Percentiles rank a stretch among this genome's conserved stretches.
phyloP scores from a whole-genome alignment of 2,888 invertebrate species.

The Leucophenga maculata region DNA sequence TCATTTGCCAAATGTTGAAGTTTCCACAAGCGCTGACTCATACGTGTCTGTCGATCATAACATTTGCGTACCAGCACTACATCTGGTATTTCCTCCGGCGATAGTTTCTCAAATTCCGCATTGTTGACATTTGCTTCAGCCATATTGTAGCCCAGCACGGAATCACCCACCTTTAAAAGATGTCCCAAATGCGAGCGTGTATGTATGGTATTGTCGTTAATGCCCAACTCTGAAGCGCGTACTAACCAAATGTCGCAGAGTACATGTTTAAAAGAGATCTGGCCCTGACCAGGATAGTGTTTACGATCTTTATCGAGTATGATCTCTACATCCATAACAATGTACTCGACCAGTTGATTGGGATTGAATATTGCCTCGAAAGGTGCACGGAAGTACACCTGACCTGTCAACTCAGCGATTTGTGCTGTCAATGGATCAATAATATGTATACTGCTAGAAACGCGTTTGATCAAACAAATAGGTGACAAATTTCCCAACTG shows the following conservation, averaged over 20 bases:
- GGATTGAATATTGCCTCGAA: constrained; percentile 92
- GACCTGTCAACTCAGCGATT: constrained; percentile 89
- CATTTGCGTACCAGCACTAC: constrained; percentile 95
- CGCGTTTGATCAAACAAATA: constrained; percentile 89
- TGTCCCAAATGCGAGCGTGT: constrained; percentile 95
- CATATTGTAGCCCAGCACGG: constrained; percentile 92
- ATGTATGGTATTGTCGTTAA: constrained; percentile 86
- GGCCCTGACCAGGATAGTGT: constrained; percentile 89
- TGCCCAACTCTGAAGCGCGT: constrained; percentile 87
- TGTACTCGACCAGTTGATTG: constrained; percentile 91
- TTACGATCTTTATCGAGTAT: constrained; percentile 78
- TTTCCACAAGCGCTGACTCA: constrained; percentile 90
- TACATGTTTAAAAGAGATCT: constrained; percentile 88
- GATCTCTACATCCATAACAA: constrained; percentile 93
- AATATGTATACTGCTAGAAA: constrained; percentile 90
- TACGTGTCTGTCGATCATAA: constrained; percentile 82
- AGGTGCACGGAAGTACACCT: constrained; percentile 88
- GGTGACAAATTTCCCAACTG: constrained; percentile 90
- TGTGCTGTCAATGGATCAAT: constrained; percentile 93
- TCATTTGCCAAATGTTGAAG: constrained; percentile 87
- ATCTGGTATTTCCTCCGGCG: constrained; percentile 82
- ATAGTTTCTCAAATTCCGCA: constrained; percentile 86
- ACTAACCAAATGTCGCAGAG: constrained; percentile 96
- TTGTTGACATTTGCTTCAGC: constrained; percentile 94
- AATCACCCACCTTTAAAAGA: constrained; percentile 92